phyloP scores from a whole-genome alignment of 2,797 vertebrate genomes.

The Lacerta bilineata region DNA sequence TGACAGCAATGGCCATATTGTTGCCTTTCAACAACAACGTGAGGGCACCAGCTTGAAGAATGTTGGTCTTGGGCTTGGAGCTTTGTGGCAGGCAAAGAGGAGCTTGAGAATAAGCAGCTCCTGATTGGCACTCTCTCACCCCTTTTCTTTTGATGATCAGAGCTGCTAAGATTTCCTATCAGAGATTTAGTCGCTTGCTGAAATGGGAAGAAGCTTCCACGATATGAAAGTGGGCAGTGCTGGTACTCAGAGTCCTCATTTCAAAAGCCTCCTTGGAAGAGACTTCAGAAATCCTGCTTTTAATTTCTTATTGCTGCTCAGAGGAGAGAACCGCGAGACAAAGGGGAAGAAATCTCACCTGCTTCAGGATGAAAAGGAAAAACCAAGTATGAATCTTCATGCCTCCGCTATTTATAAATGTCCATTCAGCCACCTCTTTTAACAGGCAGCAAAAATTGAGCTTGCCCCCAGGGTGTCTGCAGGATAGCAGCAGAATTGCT shows the following conservation, averaged over 20 bases:
- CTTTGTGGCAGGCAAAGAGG: neutral
- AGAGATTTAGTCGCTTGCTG: neutral
- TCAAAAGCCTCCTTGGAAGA: slow-evolving; percentile 17
- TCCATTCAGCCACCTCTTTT: neutral
- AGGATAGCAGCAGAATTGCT: neutral
- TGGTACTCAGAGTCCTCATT: neutral
- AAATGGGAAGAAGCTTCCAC: neutral
- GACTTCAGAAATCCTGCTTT: neutral
- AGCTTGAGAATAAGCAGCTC: neutral
- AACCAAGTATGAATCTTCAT: neutral
- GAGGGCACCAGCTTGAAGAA: no score
- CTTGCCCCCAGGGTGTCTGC: neutral
- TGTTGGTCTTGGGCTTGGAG: neutral
- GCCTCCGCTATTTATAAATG: slow-evolving; percentile 18
- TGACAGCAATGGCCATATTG: no score
- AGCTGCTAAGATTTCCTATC: neutral
- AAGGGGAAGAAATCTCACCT: neutral
- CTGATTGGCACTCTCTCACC: neutral
- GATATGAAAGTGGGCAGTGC: neutral
- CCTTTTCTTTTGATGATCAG: neutral
- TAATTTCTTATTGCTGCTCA: neutral
- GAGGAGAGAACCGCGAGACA: neutral
- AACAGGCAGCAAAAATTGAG: neutral
- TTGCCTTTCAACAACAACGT: no score
- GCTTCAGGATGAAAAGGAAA: neutral